phyloP scores from a whole-genome alignment of 2,888 invertebrate genomes.

The Lasius platythorax region DNA sequence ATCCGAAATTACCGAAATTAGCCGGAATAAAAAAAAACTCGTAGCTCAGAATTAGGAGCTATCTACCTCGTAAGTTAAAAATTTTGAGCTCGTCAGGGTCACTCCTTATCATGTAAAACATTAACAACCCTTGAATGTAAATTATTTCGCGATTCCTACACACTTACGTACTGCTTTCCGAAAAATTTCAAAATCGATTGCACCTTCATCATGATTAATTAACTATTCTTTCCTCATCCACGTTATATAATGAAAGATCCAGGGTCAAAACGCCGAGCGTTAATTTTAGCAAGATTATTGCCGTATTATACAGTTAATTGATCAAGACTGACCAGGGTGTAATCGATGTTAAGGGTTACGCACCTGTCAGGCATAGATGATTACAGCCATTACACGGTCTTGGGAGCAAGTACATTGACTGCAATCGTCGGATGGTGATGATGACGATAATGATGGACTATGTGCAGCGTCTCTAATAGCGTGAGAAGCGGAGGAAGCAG shows the following conservation, averaged over 20 bases:
- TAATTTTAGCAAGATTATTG: conserved; percentile 6
- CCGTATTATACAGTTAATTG: conserved; percentile 2
- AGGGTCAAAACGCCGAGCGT: background rate
- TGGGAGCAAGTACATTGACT: background rate
- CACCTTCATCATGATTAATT: conserved; percentile 6
- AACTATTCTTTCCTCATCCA: background rate
- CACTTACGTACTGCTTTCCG: background rate
- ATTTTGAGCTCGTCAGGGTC: background rate
- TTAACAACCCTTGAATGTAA: background rate
- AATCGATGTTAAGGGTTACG: conserved; percentile 1
- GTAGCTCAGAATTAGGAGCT: background rate
- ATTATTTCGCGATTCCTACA: background rate
- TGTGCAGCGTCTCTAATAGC: background rate
- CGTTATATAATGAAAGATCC: background rate
- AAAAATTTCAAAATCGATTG: background rate
- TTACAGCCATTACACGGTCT: background rate
- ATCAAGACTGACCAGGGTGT: conserved; percentile 3
- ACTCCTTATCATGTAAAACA: background rate
- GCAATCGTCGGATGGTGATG: background rate
- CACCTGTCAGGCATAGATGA: conserved; percentile 18
- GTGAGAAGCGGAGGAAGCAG: conserved; percentile 24
- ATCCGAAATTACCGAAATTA: background rate
- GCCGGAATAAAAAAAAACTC: background rate
- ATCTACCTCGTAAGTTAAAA: background rate
- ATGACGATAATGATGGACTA: background rate